These are phyloP conservation scores for Clitarchus hookeri DNA, from an alignment of 2,888 invertebrate genomes.

Conservation along the genomic window DNA sequence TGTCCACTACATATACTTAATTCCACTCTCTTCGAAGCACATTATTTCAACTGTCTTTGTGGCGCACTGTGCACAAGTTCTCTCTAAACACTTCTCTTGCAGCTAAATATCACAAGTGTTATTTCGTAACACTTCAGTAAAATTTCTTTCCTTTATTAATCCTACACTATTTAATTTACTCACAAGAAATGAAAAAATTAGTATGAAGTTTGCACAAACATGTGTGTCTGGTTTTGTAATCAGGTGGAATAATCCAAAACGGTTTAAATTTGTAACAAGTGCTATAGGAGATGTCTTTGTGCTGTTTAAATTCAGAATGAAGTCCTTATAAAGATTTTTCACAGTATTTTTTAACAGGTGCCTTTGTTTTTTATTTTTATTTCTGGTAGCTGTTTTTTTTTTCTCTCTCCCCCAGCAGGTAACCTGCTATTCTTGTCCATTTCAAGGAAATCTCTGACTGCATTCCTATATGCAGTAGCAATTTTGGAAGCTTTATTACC, in stretches of 20 bases:
- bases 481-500: background rate
- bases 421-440: background rate
- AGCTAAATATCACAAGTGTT: background rate
- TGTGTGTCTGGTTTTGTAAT: background rate
- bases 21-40: background rate
- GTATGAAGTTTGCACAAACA: background rate
- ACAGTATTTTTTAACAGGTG: background rate
- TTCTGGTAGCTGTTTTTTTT: background rate
- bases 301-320: background rate
- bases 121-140: background rate
- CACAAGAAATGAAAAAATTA: background rate
- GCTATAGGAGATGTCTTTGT: background rate
- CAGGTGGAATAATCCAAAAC: background rate
- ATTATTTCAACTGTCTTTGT: background rate
- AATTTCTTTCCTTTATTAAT: background rate
- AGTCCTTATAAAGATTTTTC: background rate
- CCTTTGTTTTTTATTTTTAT: too few species aligned
- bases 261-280: background rate
- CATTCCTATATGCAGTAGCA: background rate
- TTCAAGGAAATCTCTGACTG: background rate
- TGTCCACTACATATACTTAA: background rate
- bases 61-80: background rate
- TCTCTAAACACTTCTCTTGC: background rate
- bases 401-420: background rate
- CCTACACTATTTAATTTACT: background rate